phyloP scores from a whole-genome alignment of 2,888 invertebrate species.

The Lithophane semibrunnea region DNA sequence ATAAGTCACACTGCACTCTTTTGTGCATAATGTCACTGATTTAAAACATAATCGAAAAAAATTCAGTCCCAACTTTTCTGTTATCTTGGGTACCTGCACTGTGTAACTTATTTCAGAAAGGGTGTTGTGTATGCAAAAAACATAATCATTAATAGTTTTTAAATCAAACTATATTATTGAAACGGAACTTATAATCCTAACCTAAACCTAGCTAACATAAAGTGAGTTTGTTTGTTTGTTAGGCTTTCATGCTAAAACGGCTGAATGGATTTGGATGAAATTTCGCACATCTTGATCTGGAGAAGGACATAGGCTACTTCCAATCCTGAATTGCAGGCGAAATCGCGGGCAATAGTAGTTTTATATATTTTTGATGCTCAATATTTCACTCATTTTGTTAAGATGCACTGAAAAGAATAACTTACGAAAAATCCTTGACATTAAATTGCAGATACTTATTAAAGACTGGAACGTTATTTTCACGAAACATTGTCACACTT shows the following conservation, averaged over 20 bases:
- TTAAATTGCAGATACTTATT: no score
- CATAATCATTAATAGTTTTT: not conserved
- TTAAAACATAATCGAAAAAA: not conserved
- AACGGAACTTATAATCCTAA: not conserved
- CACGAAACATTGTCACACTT: not conserved
- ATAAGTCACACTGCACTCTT: constrained; percentile 1
- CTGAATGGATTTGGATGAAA: no score
- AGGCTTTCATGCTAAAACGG: no score
- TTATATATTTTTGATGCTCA: not conserved
- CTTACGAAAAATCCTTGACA: no score
- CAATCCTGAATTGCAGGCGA: no score
- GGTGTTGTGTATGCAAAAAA: not conserved
- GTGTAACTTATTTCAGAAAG: not conserved
- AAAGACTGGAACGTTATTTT: not conserved
- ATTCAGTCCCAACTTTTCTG: not conserved
- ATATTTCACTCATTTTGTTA: no score
- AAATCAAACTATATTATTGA: not conserved
- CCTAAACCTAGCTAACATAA: no score
- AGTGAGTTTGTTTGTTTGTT: no score
- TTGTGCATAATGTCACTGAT: constrained; percentile 20
- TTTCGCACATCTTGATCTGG: no score
- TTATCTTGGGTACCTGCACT: not conserved
- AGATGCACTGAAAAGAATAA: no score
- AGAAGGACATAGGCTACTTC: no score
- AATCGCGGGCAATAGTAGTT: no score